Evolutionary conservation across 2,888 invertebrate species (phyloP), one percentile per base, ranked within the genome.

Genomic region (Seladonia tumulorum): DNA sequence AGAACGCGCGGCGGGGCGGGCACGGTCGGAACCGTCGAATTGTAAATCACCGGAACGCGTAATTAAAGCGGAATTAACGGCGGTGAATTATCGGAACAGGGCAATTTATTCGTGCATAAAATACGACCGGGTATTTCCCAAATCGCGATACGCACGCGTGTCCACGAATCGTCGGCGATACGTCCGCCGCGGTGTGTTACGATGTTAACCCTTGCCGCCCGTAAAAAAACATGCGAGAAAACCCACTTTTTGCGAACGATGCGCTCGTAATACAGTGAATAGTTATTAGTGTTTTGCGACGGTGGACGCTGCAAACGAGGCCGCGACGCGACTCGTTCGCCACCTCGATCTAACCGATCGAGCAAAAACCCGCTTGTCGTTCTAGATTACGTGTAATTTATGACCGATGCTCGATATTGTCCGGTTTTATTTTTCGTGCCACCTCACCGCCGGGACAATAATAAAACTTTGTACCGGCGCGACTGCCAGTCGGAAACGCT

Each of bases 351-450:
- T 22, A 22, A 35, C 39, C 39, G 39, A 70, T 42, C 42, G n/a
- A 5, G 7, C 42, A 70, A 70, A 70, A 70, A 70, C 57, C 1
- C 5, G n/a, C 39, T 42, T 39, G 70, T 39, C 39, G 70, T 70
- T 70, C 70, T n/a, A 70, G 57, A 60, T 76, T 82, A 85, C 78
- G 82, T 66, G 75, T 66, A 80, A 70, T 70, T 70, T 70, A 70
- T 42, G 70, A 42, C 14, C 42, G 39, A 42, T 42, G n/a, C 22
- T 81, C 75, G 70, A 79, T 76, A 68, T 68, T 68, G 68, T 68
- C 22, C 22, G 39, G 42, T 70, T n/a, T 42, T 70, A 42, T 39
- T 70, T 57, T 70, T 70, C 70, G 42, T 14, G 70, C 22, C n/a
- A n/a, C 39, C 70, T 12, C n/a, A 14, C 12, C 70, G 12, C 22